Evolutionary conservation across 1,140 invertebrate species (phyloP), one percentile per base, ranked within the genome.

Genomic region (Pseudomyrmex concolor): DNA sequence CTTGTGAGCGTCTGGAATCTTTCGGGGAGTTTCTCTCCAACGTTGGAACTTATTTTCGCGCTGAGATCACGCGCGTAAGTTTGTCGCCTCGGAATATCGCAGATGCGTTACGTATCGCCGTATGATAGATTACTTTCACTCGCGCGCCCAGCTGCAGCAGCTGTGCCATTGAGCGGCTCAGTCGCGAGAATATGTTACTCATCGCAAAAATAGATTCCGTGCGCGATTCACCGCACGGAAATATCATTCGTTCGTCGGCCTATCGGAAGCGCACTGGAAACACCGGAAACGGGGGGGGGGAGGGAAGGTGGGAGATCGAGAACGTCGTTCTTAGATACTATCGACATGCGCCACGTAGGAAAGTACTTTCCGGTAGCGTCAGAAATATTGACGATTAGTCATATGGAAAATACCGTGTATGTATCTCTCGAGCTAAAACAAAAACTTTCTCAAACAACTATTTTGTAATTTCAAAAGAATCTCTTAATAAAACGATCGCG

Each of bases 121-220:
- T 60, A 83, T 88, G 84, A 89, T 89, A 67, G 86, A 89, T 89
- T 89, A 89, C 84, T 88, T 73, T 88, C 84, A 67, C 70, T 66
- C 48, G 83, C 59, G 54, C 48, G 71, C 43, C 51, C 34, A 34
- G 34, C 34, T 60, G 67, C 70, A 66, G 68, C 66, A 60, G 57
- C 45, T 62, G 43, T 62, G 43, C 67, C 54, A 63, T 83, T 63
- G 74, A 63, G 43, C 84, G 55, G 84, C 43, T 85, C 71, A 88
- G 76, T 71, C 71, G 66, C 83, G 86, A 34, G 34, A 83, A 84
- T 86, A 86, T 72, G 84, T 87, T 80, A 83, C 45, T 76, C 50
- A 54, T 51, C 25, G 70, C 78, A 78, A 86, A 83, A 87, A 86
- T 87, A 72, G 78, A 87, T 83, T 84, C 60, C 80, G 55, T 34